Evolutionary conservation across 2,113 vertebrate genomes (phyloP), one percentile per base, ranked within the genome.

Genomic region (Boleophthalmus pectinirostris): DNA sequence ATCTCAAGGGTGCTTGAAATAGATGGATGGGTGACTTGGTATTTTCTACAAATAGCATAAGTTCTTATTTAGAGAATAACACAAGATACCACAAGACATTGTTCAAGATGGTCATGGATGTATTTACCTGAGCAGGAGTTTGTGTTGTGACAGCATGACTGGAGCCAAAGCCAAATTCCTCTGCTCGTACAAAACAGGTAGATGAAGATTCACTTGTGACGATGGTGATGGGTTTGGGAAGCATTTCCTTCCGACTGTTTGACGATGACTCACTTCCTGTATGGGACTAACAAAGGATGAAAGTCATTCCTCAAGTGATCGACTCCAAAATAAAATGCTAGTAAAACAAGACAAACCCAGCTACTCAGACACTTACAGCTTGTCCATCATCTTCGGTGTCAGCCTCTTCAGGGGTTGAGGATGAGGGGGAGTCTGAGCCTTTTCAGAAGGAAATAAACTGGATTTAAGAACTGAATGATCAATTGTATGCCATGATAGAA

Each of bases 221-320:
- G 43, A 96, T 95, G 87, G 95, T 95, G 82, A 94, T 89, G 60
- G 91, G 91, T 78, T 94, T 93, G 68, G 95, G 94, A 78, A 95
- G 93, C 88, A 95, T 96, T 92, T 96, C 96, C 90, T 96, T 95
- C 85, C 89, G 94, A 91, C 95, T 96, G 88, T 95, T 95, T 77
- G 95, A 95, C 23, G 95, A 96, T 43, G 95, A 96, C 87, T 96
- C 95, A 71, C 95, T 97, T 89, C 96, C 96, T 94, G 93, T 94
- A 84, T 94, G 95, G 88, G 94, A 94, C 96, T 97, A 90, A 86
- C 77, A 90, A 87, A 93, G 73, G 85, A 84, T 72, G 71, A 80
- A 80, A 69, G 88, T 93, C 89, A 93, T 82, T 83, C 86, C 73
- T 82, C 70, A 65, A 68, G 75, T 68, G 38, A 57, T 70, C 54